Evolutionary conservation across 1,140 invertebrate genomes (phyloP).

Genomic region (Caenorhabditis remanei): DNA sequence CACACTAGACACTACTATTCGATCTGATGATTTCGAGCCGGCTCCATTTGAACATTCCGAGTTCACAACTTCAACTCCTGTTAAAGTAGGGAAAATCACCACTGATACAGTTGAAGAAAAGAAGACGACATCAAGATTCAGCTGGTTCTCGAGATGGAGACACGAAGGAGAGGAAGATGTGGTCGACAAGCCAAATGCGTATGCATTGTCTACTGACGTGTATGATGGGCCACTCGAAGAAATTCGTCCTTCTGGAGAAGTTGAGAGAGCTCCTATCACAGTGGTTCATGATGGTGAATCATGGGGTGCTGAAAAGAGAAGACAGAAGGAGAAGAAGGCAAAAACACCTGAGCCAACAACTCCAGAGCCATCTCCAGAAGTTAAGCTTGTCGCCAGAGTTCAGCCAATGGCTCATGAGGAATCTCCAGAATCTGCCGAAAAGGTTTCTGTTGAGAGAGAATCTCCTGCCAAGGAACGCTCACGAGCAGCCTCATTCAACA

Average conservation of each 20-base stretch:
- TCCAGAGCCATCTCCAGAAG: slow-evolving; percentile 41
- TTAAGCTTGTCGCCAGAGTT: slow-evolving; percentile 30
- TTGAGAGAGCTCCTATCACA: slow-evolving; percentile 17
- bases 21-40: slow-evolving; percentile 36
- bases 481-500: background rate
- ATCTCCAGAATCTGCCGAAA: background rate
- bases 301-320: slow-evolving; percentile 2
- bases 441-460: background rate
- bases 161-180: slow-evolving; percentile 71
- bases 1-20: slow-evolving; percentile 17
- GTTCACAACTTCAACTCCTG: background rate
- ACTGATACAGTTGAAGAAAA: background rate
- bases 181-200: slow-evolving; percentile 64
- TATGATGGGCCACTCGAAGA: slow-evolving; percentile 65
- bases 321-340: slow-evolving; percentile 6
- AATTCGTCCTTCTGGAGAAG: slow-evolving; percentile 41
- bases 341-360: background rate
- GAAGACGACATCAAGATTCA: background rate
- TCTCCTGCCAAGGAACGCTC: slow-evolving; percentile 10
- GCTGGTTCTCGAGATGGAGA: slow-evolving; percentile 58
- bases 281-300: slow-evolving; percentile 58
- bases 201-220: slow-evolving; percentile 31
- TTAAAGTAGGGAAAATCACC: background rate
- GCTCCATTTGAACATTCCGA: slow-evolving; percentile 17
- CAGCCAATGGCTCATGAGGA: background rate